Evolutionary conservation across 2,797 vertebrate species (phyloP).

Genomic region (Catamblyrhynchus diadema): DNA sequence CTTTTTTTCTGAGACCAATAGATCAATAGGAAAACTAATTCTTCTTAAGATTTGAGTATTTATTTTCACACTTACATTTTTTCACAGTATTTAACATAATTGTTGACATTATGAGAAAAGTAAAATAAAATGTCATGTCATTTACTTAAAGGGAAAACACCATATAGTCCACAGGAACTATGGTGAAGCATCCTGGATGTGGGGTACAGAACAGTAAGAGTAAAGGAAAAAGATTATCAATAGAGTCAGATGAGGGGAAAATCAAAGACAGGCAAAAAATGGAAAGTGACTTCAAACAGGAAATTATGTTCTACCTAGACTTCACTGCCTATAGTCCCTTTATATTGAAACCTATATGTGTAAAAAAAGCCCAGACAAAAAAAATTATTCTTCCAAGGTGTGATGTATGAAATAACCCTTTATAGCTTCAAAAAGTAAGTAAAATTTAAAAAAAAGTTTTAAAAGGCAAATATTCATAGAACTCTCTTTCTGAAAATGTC

Average conservation of each 20-base stretch:
- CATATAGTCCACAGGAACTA: neutral
- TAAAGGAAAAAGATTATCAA: neutral
- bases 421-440: neutral
- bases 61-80: neutral
- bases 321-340: neutral
- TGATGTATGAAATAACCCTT: neutral
- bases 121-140: neutral
- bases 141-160: neutral
- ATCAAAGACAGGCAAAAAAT: neutral
- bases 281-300: neutral
- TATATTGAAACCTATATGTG: neutral
- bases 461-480: neutral
- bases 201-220: neutral
- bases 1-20: neutral
- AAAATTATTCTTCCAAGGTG: neutral
- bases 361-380: fast-evolving
- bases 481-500: neutral
- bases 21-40: neutral
- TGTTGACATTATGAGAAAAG: neutral
- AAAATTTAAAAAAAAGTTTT: neutral
- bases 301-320: neutral
- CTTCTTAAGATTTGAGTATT: neutral
- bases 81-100: neutral
- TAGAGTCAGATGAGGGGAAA: neutral
- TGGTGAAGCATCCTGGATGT: neutral